A percentile compares a stretch with the other conserved stretches of the same genome.
Conservation (phyloP, 2,113 vertebrate genomes). For the Willisornis vidua region DNA sequence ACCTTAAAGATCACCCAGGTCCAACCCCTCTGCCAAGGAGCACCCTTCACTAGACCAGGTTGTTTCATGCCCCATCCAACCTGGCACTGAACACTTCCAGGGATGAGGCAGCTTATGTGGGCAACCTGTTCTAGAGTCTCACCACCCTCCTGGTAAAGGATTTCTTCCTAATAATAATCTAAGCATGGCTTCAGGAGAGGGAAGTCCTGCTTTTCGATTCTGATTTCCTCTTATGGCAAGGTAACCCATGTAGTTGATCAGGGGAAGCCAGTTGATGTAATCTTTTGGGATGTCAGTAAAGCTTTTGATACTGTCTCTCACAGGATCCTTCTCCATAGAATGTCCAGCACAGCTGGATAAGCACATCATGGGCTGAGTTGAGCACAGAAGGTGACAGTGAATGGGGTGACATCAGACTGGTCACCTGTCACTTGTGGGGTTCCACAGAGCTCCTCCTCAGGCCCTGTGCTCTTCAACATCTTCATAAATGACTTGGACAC, state of each 20-base stretch:
- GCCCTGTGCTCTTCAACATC: background rate
- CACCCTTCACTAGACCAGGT: background rate
- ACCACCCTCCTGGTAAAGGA: background rate
- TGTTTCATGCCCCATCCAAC: background rate
- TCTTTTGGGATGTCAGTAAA: background rate
- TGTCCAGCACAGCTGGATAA: background rate
- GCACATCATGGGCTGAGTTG: background rate
- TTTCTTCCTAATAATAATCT: background rate
- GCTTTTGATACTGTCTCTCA: background rate
- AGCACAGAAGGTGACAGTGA: background rate
- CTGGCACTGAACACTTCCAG: background rate
- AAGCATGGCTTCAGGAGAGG: background rate
- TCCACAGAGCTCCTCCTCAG: background rate
- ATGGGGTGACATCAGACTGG: background rate
- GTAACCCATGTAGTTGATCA: background rate
- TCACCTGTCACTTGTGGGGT: background rate
- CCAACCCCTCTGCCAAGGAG: fast-evolving
- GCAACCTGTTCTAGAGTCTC: background rate
- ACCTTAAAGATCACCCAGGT: background rate
- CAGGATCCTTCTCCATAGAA: background rate
- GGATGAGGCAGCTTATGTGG: background rate
- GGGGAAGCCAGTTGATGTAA: background rate
- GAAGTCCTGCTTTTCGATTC: background rate
- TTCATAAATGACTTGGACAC: background rate
- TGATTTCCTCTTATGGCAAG: background rate